Conservation (phyloP, 2,888 invertebrate genomes). For the Sisyra terminalis region DNA sequence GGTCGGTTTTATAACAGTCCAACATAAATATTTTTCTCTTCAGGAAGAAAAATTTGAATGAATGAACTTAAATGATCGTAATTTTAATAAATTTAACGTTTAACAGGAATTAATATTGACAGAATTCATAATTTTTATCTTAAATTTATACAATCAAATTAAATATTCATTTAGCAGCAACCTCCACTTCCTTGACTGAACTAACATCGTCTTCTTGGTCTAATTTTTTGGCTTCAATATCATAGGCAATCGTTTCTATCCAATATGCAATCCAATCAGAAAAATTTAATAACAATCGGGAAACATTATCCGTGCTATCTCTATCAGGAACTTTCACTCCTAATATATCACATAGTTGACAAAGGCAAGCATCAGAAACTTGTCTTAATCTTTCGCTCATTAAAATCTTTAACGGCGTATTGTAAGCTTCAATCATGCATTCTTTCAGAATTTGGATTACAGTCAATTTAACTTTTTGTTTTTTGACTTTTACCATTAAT, state of each 20-base stretch:
- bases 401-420: slow-evolving; percentile 1
- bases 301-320: background rate
- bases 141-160: background rate
- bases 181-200: background rate
- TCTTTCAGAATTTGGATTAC: background rate
- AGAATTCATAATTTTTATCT: background rate
- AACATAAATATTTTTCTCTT: too few relatives aligned
- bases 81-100: too few relatives aligned
- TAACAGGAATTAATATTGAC: too few relatives aligned
- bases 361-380: slow-evolving; percentile 1
- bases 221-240: background rate
- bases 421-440: slow-evolving; percentile 2
- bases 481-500: background rate
- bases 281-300: background rate
- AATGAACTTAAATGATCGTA: too few relatives aligned
- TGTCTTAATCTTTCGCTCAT: slow-evolving; percentile 1
- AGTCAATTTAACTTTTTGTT: background rate
- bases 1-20: too few relatives aligned
- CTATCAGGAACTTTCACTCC: background rate
- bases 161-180: background rate
- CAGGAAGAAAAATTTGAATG: too few relatives aligned
- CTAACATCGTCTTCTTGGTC: background rate
- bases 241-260: slow-evolving; percentile 2
- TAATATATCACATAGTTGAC: background rate
- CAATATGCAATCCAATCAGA: slow-evolving; percentile 3